These are phyloP conservation scores for Lagodon rhomboides DNA, from an alignment of 2,797 vertebrate genomes.

Conservation along the genomic window DNA sequence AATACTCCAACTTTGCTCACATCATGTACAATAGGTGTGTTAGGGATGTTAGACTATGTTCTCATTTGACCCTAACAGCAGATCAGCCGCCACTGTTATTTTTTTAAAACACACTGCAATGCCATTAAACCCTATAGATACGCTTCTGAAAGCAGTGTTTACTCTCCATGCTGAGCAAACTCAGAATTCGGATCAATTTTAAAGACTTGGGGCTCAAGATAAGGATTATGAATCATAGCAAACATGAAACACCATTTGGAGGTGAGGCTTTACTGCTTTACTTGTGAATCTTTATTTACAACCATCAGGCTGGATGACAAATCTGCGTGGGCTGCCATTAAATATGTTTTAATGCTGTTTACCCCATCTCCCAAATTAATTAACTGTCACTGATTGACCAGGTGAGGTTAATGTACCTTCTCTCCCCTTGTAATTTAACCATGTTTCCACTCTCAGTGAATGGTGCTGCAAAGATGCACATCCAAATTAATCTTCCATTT, in stretches of 20 bases:
- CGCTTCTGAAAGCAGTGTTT: conserved; percentile 40
- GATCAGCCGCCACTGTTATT: not conserved
- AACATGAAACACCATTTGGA: conserved; percentile 39
- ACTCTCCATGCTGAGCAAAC: conserved; percentile 40
- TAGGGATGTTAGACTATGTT: not conserved
- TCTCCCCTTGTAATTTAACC: conserved; percentile 67
- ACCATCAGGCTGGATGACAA: conserved; percentile 55
- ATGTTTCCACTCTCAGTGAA: conserved; percentile 62
- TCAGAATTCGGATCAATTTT: conserved; percentile 56
- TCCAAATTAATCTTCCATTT: conserved; percentile 77
- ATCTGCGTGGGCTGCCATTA: conserved; percentile 62
- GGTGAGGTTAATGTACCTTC: conserved; percentile 71
- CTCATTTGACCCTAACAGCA: conserved; percentile 1
- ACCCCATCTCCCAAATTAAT: conserved; percentile 78
- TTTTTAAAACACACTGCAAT: conserved; percentile 5
- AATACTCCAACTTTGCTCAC: too few species aligned
- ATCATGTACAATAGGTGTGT: too few species aligned
- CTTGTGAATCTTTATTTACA: conserved; percentile 66
- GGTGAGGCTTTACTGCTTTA: conserved; percentile 35
- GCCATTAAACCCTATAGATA: conserved; percentile 32
- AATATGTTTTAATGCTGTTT: conserved; percentile 72
- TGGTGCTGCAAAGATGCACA: conserved; percentile 47
- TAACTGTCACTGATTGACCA: conserved; percentile 79
- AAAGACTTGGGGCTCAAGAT: conserved; percentile 51
- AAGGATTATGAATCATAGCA: conserved; percentile 52